Base-by-base conservation (phyloP, 2,113 vertebrate species). In the Gavia stellata region DNA sequence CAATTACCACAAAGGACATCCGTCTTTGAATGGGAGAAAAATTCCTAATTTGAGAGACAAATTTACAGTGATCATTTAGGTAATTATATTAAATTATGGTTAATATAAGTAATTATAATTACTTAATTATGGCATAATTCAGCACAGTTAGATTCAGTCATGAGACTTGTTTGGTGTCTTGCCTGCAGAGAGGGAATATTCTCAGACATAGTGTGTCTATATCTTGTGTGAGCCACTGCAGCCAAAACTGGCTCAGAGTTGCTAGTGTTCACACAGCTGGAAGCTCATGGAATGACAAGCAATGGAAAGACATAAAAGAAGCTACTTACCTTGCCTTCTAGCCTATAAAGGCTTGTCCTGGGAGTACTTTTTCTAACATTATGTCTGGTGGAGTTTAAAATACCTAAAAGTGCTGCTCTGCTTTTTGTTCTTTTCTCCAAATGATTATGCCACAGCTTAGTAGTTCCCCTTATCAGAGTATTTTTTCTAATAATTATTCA, bases 41-140 rank as follows among this genome's bases (percentile, higher is more conserved):
- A 94, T 94, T 86, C 75, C 84, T 97, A 90, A 91, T 94, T 82
- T 91, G 88, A 94, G 94, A 86, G 17, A 78, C 34, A 94, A 93
- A 91, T 66, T 94, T 81, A 89, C 47, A 77, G 72, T 85, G 84
- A 94, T 88, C 58, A 96, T 96, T 97, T 94, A 91, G 67, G 63
- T 96, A 97, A 97, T 96, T 96, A 90, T 81, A 80, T 75, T 88
- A 96, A 97, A 97, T 97, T 88, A 96, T 90, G 68, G 70, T 63
- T 97, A 97, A 97, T 97, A 93, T 94, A 97, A 97, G 90, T 95
- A 96, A 97, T 97, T 96, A 89, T 92, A 96, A 94, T 97, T 96
- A 97, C 86, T 94, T 95, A 95, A 95, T 97, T 97, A 89, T 86
- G 75, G n/a, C 89, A 92, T 96, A 96, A 97, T 70, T 90, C 73